Base-by-base conservation (phyloP, 2,113 vertebrate species). In the Tautogolabrus adspersus region DNA sequence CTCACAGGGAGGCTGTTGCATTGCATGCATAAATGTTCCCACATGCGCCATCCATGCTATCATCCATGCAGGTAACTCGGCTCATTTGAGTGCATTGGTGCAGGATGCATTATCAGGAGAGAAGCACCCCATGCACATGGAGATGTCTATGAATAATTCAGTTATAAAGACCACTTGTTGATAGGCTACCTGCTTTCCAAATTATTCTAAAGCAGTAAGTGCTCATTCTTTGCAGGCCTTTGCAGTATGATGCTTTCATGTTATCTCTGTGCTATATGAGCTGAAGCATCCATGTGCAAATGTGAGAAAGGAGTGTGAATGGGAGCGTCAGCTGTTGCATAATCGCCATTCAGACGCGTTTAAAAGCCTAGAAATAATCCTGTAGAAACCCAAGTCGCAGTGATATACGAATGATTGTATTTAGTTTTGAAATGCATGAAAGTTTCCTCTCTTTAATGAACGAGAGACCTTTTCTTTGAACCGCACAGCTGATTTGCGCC, bases 251-350 rank as follows among this genome's bases (percentile, higher is more conserved):
- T 6, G 2, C 0, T 0, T 4, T 30, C 23, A 1, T 0, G 15
- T 0, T 19, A 8, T 42, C 1, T 3, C 5, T 1, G 4, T 30
- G 18, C 21, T 61, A 0, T 40, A 46, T 6, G 52, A 30, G 4
- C n/a, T 8, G 44, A 7, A 74, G 42, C 46, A 47, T 44, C 46
- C 46, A 5, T 47, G 46, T 22, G 1, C 0, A 21, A 8, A 51
- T 30, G 11, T 23, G 38, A 15, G 47, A 38, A 26, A 11, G n/a
- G 3, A 10, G 21, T 34, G 67, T 44, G 61, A 6, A 47, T 19
- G 46, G 46, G 51, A 66, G 59, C 15, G 37, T 75, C 65, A 62
- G 22, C 56, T 81, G 77, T 88, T 88, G 79, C 77, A 3, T 85
- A 90, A 86, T 54, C 26, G 11, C 13, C 56, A 0, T 30, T 21